Base-by-base conservation (phyloP, 2,888 invertebrate genomes). In the Rhaphigaster nebulosa region DNA sequence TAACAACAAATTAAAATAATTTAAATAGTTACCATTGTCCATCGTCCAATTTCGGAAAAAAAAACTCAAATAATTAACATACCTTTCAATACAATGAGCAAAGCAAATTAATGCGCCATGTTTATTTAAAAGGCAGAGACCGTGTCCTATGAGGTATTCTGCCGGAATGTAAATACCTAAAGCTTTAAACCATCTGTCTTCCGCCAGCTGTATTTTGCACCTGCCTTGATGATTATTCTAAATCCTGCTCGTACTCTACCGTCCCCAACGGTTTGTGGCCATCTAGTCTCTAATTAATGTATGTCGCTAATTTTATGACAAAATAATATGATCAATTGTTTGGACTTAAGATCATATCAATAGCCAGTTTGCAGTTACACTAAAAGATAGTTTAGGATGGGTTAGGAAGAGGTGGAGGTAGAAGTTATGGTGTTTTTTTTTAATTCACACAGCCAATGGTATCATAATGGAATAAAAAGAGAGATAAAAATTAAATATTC, bases 121-220 rank as follows among this genome's bases (percentile, higher is more conserved):
- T 23, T 38, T 1, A 20, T 76, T 76, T 76, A 76, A 76, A 76
- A 0, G 70, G 70, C 70, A 76, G 8, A 23, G 6, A 34, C 5
- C 34, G 70, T 76, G 70, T 23, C 70, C 18, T 34, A 38, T 34
- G 70, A 76, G 70, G 38, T 38, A 76, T 76, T 76, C 34, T 38
- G 70, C 29, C 3, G 70, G 70, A 38, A 76, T 38, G 84, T 84
- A 84, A 84, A 84, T 84, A 84, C n/a, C 84, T 13, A 84, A 84
- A 84, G 84, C 41, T 84, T 84, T 84, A n/a, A 38, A 84, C 84
- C 84, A 84, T 45, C 84, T 84, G 84, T 50, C 45, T 84, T 45
- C 45, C 26, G 84, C 84, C 84, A 84, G 84, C 84, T 84, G 84
- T 84, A 6, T 41, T 84, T 50, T 50, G 45, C 84, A 84, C 45